Base-by-base conservation (phyloP, 2,888 invertebrate species). In the Orchesellides sinensis region DNA sequence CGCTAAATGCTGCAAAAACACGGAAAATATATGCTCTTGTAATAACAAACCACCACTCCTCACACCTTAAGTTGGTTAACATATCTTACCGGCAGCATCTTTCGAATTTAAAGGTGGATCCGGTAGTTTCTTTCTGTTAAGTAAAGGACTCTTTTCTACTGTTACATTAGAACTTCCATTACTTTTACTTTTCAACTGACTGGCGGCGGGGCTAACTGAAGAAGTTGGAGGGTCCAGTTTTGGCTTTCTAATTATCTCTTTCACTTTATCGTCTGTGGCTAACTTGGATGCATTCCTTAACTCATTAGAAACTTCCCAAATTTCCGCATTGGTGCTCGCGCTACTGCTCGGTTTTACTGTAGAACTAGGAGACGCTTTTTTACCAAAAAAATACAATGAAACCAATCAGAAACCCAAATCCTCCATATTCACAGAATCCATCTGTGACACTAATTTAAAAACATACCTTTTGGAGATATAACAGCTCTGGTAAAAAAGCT, bases 401-500 rank as follows among this genome's bases (percentile, higher is more conserved):
- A n/a, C n/a, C n/a, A n/a, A n/a, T n/a, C n/a, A n/a, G n/a, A n/a
- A n/a, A n/a, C n/a, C n/a, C n/a, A n/a, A n/a, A n/a, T n/a, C n/a
- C n/a, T n/a, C n/a, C n/a, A n/a, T n/a, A n/a, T n/a, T n/a, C n/a
- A n/a, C n/a, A n/a, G n/a, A n/a, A n/a, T n/a, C n/a, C n/a, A n/a
- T n/a, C n/a, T n/a, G n/a, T n/a, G n/a, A n/a, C n/a, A n/a, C n/a
- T n/a, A n/a, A n/a, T n/a, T n/a, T n/a, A n/a, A n/a, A n/a, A n/a
- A n/a, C 2, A 12, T 63, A 74, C 75, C 65, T 17, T 35, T 54
- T 17, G 65, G 63, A 0, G 73, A 40, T 21, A 45, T 65, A 12
- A 66, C 5, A n/a, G 23, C 25, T 0, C 19, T 74, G 5, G 93
- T 92, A 91, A 95, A 95, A 86, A 94, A 90, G 5, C 29, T 32